Evolutionary conservation across 1,140 invertebrate species (phyloP), one percentile per base, ranked within the genome.

Genomic region (Bombus breviceps): DNA sequence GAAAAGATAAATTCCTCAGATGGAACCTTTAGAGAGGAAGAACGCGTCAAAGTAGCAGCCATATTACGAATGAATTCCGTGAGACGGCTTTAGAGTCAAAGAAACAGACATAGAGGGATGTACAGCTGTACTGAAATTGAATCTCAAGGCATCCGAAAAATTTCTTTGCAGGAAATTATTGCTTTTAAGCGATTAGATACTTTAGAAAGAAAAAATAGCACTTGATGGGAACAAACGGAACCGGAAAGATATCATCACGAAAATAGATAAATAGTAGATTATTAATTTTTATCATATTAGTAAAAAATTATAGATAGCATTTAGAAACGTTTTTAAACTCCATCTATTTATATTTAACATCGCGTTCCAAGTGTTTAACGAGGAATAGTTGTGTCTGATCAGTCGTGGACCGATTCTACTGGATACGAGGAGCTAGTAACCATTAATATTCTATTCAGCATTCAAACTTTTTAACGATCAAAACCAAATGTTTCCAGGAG

Each of bases 121-220:
- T 57, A 25, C n/a, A 32, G 47, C 39, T 37, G 66, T 53, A 64
- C 28, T 83, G 34, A 28, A 69, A 84, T 84, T 84, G 64, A 84
- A 84, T 84, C 34, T 71, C 18, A 57, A 78, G 53, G 37, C 59
- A 15, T 66, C 8, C 34, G 13, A 15, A 32, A 34, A 57, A 79
- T 28, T 53, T 34, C 59, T 59, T 43, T 25, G 25, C 34, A 22
- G 4, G 28, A n/a, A 74, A 75, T 47, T 43, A 66, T 66, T 2
- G 13, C 39, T 74, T 47, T 34, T 53, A 41, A 47, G 28, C 39
- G 37, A 13, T 57, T 10, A 32, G 12, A 39, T 5, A 34, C 9
- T 25, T 28, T 43, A 6, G 3, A 69, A n/a, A 8, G 25, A 22
- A 13, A 37, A 22, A 25, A 12, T n/a, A 62, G 28, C 10, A 12